Evolutionary conservation across 2,797 vertebrate species (phyloP).

Genomic region (Myotis myotis): DNA sequence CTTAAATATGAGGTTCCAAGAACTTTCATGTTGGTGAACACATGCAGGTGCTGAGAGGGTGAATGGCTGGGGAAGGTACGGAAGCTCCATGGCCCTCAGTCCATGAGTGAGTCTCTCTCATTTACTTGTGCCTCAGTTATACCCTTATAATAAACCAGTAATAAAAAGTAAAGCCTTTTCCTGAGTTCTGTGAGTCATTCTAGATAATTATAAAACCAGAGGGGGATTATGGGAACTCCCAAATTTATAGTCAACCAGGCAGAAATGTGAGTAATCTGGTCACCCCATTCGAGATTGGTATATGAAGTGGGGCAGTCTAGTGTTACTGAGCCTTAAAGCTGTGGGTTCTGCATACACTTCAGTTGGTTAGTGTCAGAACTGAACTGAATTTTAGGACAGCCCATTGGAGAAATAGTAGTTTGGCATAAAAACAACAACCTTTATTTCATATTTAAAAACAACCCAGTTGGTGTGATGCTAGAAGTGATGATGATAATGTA

Average conservation of each 20-base stretch:
- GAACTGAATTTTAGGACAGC: not conserved
- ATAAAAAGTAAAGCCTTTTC: not conserved
- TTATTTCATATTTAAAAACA: not conserved
- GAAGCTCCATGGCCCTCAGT: not conserved
- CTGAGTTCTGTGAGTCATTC: not conserved
- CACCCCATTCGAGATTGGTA: not conserved
- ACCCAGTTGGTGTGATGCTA: not conserved
- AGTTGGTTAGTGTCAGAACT: not conserved
- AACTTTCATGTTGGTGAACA: not conserved
- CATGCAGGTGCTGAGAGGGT: not conserved
- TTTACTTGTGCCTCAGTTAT: not conserved
- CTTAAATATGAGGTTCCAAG: not conserved
- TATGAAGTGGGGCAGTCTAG: not conserved
- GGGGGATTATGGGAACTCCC: no score
- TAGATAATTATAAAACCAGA: not conserved
- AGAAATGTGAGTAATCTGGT: not conserved
- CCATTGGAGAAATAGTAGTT: not conserved
- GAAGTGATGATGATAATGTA: not conserved
- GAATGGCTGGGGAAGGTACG: not conserved
- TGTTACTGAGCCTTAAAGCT: not conserved
- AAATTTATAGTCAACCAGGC: not conserved
- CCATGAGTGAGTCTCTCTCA: no score
- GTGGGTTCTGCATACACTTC: not conserved
- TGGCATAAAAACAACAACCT: not conserved
- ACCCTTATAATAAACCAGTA: not conserved